Evolutionary conservation across 2,113 vertebrate genomes (phyloP).

Genomic region (Callithrix jacchus): DNA sequence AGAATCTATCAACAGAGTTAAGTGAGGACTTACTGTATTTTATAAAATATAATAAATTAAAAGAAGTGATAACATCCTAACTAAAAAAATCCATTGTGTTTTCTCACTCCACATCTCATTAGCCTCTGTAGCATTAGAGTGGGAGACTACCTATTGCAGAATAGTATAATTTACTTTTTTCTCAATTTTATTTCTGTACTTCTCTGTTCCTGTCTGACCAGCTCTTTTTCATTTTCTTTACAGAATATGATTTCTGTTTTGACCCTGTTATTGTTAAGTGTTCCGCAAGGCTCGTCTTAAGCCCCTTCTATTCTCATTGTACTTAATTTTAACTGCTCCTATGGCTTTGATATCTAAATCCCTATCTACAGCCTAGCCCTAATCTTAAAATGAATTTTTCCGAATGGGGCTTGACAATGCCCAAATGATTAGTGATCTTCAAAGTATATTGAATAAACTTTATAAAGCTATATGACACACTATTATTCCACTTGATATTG

Average conservation of each 20-base stretch:
- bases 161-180: not conserved
- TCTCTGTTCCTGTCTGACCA: not conserved
- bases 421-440: not conserved
- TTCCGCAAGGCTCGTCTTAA: not conserved
- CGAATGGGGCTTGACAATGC: not conserved
- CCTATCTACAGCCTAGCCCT: not conserved
- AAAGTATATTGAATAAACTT: not conserved
- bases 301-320: not conserved
- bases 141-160: not conserved
- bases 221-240: not conserved
- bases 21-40: not conserved
- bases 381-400: not conserved
- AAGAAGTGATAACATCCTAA: not conserved
- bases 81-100: not conserved
- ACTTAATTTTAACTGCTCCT: not conserved
- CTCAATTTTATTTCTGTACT: not conserved
- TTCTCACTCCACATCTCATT: not conserved
- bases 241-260: not conserved
- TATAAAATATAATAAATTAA: not conserved
- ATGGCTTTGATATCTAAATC: not conserved
- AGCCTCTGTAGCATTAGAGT: not conserved
- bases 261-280: not conserved
- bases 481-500: not conserved
- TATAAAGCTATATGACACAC: not conserved
- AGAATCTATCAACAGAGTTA: not conserved